phyloP scores from a whole-genome alignment of 2,797 vertebrate genomes.

The Sebastes oblongus region DNA sequence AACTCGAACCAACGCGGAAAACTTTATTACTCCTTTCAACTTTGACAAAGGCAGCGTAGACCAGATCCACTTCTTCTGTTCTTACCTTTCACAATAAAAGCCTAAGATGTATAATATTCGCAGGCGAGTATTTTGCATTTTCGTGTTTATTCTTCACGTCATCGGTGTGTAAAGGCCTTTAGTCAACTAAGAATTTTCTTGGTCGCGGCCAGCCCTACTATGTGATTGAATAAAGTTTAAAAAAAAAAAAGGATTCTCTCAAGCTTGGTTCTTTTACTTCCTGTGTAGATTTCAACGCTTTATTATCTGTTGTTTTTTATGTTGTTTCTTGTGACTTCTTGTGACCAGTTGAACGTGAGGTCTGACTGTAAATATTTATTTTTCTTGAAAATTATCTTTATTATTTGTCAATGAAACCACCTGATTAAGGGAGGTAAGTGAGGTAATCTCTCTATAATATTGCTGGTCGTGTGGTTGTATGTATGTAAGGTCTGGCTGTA shows the following conservation, averaged over 20 bases:
- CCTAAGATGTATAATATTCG: too few relatives aligned
- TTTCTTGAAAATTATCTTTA: background rate
- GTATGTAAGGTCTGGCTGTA: background rate
- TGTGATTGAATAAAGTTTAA: background rate
- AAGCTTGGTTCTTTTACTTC: background rate
- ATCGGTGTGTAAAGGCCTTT: too few relatives aligned
- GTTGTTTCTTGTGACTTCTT: background rate
- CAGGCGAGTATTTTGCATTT: too few relatives aligned
- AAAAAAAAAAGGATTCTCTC: background rate
- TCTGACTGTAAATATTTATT: background rate
- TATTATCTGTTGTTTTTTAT: background rate
- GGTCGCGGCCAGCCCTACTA: too few relatives aligned
- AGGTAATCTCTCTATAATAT: background rate
- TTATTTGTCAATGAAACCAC: too few relatives aligned
- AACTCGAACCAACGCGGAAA: accelerated
- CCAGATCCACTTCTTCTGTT: accelerated
- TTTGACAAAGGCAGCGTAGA: too few relatives aligned
- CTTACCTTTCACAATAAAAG: too few relatives aligned
- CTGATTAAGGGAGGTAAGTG: too few relatives aligned
- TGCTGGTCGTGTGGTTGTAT: background rate
- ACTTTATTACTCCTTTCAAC: too few relatives aligned
- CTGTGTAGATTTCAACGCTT: background rate
- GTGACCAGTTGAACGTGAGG: too few relatives aligned
- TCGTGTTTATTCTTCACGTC: too few relatives aligned
- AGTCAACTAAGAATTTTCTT: too few relatives aligned